A percentile compares a stretch with the other conserved stretches of the same genome.
Evolutionary conservation across 2,113 vertebrate species (phyloP).

Genomic region (Lathamus discolor): DNA sequence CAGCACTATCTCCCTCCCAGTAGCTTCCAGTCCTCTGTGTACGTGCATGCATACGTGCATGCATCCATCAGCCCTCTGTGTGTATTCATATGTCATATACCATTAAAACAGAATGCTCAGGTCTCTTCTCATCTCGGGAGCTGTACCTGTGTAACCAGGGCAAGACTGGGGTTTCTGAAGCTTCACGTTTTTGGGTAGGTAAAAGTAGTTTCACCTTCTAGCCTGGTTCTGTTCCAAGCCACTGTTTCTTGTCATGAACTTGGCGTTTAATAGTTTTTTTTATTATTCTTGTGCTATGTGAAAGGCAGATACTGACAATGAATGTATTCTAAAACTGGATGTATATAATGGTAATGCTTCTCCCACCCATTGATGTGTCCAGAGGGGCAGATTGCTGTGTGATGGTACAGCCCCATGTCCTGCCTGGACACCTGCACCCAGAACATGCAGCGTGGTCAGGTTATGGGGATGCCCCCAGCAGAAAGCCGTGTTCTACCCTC

Average conservation of each 20-base stretch:
- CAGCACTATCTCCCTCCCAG: background rate
- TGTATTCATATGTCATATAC: background rate
- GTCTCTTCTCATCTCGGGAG: background rate
- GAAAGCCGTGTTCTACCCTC: no score
- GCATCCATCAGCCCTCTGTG: background rate
- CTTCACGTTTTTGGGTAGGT: background rate
- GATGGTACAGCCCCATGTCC: background rate
- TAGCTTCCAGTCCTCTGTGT: background rate
- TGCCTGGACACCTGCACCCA: no score
- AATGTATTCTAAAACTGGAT: background rate
- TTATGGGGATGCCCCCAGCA: rapidly evolving
- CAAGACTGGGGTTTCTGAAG: background rate
- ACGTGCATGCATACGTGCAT: no score
- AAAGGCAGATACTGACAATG: background rate
- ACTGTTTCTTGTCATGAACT: background rate
- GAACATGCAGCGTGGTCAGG: no score
- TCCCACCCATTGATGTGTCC: rapidly evolving
- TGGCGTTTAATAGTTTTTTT: background rate
- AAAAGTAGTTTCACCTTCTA: background rate
- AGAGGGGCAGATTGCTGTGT: no score
- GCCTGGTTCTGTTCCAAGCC: background rate
- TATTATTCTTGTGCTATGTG: no score
- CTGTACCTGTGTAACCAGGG: rapidly evolving
- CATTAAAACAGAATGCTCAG: background rate
- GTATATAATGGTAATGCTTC: background rate